phyloP scores from a whole-genome alignment of 2,797 vertebrate genomes.

The Anas capensis region DNA sequence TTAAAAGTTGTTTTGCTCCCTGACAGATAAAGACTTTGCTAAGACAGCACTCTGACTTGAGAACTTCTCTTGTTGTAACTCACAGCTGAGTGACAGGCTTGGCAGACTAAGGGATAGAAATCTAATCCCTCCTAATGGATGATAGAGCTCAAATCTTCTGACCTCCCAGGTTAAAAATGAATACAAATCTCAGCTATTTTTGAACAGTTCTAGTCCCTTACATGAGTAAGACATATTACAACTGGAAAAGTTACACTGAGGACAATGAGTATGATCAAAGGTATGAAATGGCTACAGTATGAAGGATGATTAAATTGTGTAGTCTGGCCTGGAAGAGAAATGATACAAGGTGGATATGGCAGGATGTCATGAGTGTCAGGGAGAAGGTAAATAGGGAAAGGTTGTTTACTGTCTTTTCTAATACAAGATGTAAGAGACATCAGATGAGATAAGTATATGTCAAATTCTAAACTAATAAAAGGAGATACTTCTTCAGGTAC shows the following conservation, averaged over 20 bases:
- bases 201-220: background rate
- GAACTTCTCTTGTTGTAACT: background rate
- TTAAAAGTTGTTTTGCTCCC: background rate
- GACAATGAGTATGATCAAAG: conserved; percentile 19
- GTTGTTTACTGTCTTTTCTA: conserved; percentile 10
- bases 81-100: conserved; percentile 18
- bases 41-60: background rate
- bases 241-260: background rate
- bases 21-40: background rate
- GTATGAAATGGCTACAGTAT: background rate
- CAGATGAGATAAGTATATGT: background rate
- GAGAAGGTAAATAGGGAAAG: conserved; percentile 11
- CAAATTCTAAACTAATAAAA: conserved; percentile 11
- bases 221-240: background rate
- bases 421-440: background rate
- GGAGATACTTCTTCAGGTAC: background rate
- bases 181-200: conserved; percentile 21
- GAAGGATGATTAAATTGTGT: background rate
- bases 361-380: conserved; percentile 30
- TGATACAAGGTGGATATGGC: background rate
- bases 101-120: background rate
- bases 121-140: conserved; percentile 22
- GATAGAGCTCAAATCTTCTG: conserved; percentile 16
- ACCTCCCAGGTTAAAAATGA: conserved; percentile 27
- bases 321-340: conserved; percentile 21